Base-by-base conservation (phyloP, 2,113 vertebrate genomes). In the Montifringilla adamsi region DNA sequence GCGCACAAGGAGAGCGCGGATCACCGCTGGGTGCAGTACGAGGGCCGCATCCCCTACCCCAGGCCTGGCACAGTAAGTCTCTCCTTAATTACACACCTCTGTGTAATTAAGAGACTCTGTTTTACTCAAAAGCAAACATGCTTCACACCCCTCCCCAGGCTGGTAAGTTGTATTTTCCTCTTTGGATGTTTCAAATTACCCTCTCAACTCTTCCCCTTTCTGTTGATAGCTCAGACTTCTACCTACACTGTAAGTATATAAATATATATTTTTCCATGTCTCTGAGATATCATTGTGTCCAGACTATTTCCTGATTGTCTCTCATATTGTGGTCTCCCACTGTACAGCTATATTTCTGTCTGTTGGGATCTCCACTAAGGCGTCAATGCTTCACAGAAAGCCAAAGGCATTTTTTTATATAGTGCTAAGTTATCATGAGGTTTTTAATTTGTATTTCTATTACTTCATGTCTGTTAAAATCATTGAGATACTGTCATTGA, bases 1-100 rank as follows among this genome's bases (percentile, higher is more conserved):
- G 99, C 99, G 15, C 99, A 99, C 97, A 99, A 99, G 94, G 99
- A 99, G 92, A 99, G 99, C 35, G 98, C 97, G 0, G 99, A 99
- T 93, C 99, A 99, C 93, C 98, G 98, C 12, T 99, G 99, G 99
- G 98, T 99, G 13, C 99, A 99, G 82, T 99, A 99, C 2, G 99
- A 99, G 72, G 99, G 99, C 9, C 98, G 98, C 63, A 99, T 99
- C 92, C 99, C 99, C 0, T 99, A 99, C 88, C 99, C 99, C 11
- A 96, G 99, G 39, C 99, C 99, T 60, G 99, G 99, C 70, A 99
- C 99, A 28, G 99, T 99, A 93, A 95, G 98, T 97, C 94, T 85
- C 86, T 77, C 69, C 76, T 52, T 64, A 63, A 87, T 46, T 70
- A 18, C 73, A 63, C 16, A 28, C 52, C 72, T 73, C 93, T 83